Conservation (phyloP, 2,113 vertebrate species). For the Cygnus buccinator region DNA sequence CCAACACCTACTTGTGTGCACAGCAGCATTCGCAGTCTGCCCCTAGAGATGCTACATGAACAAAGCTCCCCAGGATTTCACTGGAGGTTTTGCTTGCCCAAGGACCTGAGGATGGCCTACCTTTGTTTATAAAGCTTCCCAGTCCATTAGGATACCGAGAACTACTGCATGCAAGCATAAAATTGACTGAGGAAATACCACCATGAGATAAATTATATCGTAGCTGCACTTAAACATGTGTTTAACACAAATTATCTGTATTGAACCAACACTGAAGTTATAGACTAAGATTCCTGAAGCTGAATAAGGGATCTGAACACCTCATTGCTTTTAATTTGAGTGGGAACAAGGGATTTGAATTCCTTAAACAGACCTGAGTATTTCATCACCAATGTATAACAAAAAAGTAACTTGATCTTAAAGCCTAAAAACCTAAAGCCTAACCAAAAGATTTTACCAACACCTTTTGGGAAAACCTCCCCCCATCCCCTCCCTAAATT, state of each 20-base stretch:
- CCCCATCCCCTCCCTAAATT: neutral
- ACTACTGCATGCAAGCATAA: neutral
- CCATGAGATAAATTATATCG: neutral
- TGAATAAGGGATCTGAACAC: neutral
- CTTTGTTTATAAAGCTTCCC: slow-evolving; percentile 8
- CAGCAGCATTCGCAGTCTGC: neutral
- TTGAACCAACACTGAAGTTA: neutral
- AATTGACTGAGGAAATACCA: neutral
- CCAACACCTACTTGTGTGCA: neutral
- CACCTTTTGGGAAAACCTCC: neutral
- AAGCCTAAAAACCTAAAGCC: neutral
- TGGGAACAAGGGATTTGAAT: neutral
- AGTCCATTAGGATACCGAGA: neutral
- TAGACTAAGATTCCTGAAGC: neutral
- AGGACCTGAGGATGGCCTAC: neutral
- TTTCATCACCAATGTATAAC: neutral
- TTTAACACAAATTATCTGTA: slow-evolving; percentile 15
- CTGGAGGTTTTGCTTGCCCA: neutral
- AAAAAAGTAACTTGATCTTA: neutral
- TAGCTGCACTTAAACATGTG: neutral
- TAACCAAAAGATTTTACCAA: neutral
- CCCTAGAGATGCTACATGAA: neutral
- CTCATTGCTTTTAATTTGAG: slow-evolving; percentile 7
- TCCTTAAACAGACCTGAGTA: neutral
- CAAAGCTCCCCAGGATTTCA: neutral